These are phyloP conservation scores for Rhinophrynus dorsalis DNA, from an alignment of 2,797 vertebrate species.

Conservation along the genomic window DNA sequence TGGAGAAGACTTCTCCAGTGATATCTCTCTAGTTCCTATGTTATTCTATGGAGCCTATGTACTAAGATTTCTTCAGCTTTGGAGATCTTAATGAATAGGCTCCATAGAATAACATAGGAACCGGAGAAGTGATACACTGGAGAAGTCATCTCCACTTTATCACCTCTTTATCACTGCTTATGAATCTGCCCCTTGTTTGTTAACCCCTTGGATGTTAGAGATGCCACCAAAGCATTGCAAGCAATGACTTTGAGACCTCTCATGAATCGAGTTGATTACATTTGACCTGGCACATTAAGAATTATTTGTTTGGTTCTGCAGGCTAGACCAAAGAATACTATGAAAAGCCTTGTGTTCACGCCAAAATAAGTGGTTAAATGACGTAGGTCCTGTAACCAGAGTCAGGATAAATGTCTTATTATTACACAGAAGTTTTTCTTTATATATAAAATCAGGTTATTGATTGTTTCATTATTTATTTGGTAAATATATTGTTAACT, in stretches of 20 bases:
- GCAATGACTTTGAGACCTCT: background rate
- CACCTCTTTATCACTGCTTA: too few species aligned
- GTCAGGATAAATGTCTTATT: background rate
- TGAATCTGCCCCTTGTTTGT: too few species aligned
- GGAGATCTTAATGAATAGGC: too few species aligned
- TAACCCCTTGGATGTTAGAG: too few species aligned
- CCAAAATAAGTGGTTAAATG: background rate
- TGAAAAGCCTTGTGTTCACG: background rate
- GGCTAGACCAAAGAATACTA: background rate
- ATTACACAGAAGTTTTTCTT: background rate
- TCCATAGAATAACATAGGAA: too few species aligned
- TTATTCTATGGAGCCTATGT: too few species aligned
- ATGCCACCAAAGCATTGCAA: background rate
- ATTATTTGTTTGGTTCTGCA: background rate
- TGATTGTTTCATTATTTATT: background rate
- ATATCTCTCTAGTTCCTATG: too few species aligned
- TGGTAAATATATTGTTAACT: background rate
- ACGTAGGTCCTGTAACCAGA: background rate
- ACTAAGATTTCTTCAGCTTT: too few species aligned
- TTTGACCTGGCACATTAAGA: background rate
- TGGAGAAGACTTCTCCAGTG: too few species aligned
- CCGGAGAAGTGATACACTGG: too few species aligned
- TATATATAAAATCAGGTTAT: background rate
- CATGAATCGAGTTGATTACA: background rate
- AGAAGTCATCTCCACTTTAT: too few species aligned